Evolutionary conservation across 2,113 vertebrate genomes (phyloP), one percentile per base, ranked within the genome.

Genomic region (Leptosomus discolor): DNA sequence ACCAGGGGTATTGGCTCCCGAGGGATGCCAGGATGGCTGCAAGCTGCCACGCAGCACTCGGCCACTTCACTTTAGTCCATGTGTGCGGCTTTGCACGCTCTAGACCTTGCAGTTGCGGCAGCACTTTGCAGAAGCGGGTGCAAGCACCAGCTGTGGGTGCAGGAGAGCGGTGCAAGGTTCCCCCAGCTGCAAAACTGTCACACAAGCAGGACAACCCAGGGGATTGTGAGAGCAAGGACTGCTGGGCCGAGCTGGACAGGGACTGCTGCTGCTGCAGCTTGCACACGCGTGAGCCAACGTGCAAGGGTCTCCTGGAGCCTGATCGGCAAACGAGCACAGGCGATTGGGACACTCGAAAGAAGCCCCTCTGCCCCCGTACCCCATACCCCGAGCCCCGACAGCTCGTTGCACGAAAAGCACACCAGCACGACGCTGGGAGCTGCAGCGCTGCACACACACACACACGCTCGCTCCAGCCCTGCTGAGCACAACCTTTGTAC

Each of bases 401-500:
- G 90, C 77, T 68, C 24, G 0, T 22, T 46, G 63, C 80, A 36
- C 50, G 13, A 61, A 32, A 32, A n/a, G 29, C 6, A 0, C 2
- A 2, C 23, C 3, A 5, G 68, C 11, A 12, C 13, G 9, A 2
- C 6, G 51, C 87, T 21, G 75, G 37, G 85, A 76, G 58, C 92
- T 73, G 91, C 63, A 2, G 92, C 75, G 34, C 30, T 3, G 45
- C 76, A 10, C 51, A 2, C 53, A 32, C 36, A 8, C 3, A 5
- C 76, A 29, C 26, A 15, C 0, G 1, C 46, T 15, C 1, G 1
- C 70, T 80, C 68, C 84, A 56, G 51, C 76, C 78, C 77, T 18
- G 83, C 96, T 82, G 90, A 91, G 85, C 83, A 8, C 88, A 81
- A 93, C 92, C 95, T 91, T 96, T 95, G 94, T 91, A 83, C 71